Base-by-base conservation (phyloP, 2,888 invertebrate genomes). In the Perizoma flavofasciatum region DNA sequence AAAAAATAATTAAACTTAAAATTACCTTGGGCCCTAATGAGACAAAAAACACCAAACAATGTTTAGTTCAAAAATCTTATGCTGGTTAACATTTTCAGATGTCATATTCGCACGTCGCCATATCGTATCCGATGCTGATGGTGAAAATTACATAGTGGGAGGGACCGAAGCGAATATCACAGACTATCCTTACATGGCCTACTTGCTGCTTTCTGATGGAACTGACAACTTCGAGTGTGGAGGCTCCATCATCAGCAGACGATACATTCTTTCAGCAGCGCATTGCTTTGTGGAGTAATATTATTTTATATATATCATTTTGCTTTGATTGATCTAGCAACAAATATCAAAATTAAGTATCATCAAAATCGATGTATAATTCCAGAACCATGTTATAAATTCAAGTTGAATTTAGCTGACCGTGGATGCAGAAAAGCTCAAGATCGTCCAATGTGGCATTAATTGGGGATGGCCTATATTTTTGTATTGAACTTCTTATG, bases 261-360 rank as follows among this genome's bases (percentile, higher is more conserved):
- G 65, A 22, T 75, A 79, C 64, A 68, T 89, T 39, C 66, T 88
- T 6, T 83, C 87, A 1, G 87, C 88, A 0, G 88, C 86, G 4
- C 87, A 88, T 70, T 88, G 88, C 54, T 56, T 86, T 6, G 59
- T 59, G 5, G 77, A 75, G 68, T 68, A 61, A 59, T 55, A 37
- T n/a, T 33, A 10, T 41, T 41, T n/a, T n/a, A 10, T 6, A 10
- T 44, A 22, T 44, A 22, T 35, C 9, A 49, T 7, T 22, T 22
- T 22, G 22, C 22, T 22, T 22, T 22, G 22, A 22, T 22, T 22
- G 3, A 22, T 3, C 22, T 22, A 22, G 22, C 22, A 22, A 22
- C 22, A n/a, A n/a, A n/a, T n/a, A n/a, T n/a, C 22, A 22, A 1
- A 1, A 22, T 22, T 22, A 22, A 22, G 1, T 22, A 22, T 22